Evolutionary conservation across 2,797 vertebrate genomes (phyloP).

Genomic region (Trachurus trachurus): DNA sequence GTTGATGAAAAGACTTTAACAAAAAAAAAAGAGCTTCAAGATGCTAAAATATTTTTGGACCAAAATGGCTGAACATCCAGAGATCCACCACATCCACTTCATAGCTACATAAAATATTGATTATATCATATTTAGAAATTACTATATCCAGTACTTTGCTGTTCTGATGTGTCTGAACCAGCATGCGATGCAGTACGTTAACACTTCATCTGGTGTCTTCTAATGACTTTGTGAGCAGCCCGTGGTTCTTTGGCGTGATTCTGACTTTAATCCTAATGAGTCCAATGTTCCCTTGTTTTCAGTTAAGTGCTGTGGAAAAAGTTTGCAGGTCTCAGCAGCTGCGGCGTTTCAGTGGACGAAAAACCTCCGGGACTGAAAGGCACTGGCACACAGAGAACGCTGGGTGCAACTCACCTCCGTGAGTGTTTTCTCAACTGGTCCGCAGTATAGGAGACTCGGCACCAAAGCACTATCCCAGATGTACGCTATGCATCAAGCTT

Average conservation of each 20-base stretch:
- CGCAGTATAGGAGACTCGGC: slow-evolving; percentile 34
- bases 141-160: too few relatives aligned
- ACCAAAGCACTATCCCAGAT: slow-evolving; percentile 75
- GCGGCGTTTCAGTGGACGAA: slow-evolving; percentile 32
- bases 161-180: slow-evolving; percentile 21
- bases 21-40: background rate
- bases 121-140: too few relatives aligned
- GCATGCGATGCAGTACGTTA: slow-evolving; percentile 15
- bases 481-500: slow-evolving; percentile 63
- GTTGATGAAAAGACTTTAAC: background rate
- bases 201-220: slow-evolving; percentile 41
- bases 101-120: too few relatives aligned
- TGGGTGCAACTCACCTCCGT: slow-evolving; percentile 48
- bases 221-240: slow-evolving; percentile 36
- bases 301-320: slow-evolving; percentile 43
- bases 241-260: slow-evolving; percentile 24
- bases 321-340: slow-evolving; percentile 44
- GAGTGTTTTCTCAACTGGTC: slow-evolving; percentile 58
- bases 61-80: too few relatives aligned
- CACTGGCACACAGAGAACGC: slow-evolving; percentile 29
- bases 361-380: slow-evolving; percentile 24
- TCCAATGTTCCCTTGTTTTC: slow-evolving; percentile 47
- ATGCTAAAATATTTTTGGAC: background rate
- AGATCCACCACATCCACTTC: too few relatives aligned
- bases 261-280: slow-evolving; percentile 32